Evolutionary conservation across 2,888 invertebrate species (phyloP), one percentile per base, ranked within the genome.

Genomic region (Thysanoteuthis rhombus): DNA sequence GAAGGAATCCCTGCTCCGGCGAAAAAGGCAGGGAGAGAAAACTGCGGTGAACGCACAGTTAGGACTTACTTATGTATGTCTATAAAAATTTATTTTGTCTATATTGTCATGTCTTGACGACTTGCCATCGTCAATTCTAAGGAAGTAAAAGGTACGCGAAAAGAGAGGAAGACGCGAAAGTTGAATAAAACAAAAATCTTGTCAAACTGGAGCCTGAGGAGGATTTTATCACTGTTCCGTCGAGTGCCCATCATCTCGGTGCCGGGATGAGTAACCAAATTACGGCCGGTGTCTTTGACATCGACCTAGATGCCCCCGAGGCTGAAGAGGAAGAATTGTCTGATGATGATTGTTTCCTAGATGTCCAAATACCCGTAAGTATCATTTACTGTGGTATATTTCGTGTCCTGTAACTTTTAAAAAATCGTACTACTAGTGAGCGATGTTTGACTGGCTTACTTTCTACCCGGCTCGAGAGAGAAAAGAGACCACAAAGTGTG

Each of bases 331-430:
- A 97, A 93, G 96, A 97, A 98, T 98, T 97, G 96, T 97, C 97
- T 93, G 98, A 98, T 96, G 99, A 99, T 97, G 99, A 99, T 97
- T 98, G 98, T 97, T 98, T 99, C 97, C 98, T 98, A 95, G 97
- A 96, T 94, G 96, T 96, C 93, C 95, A 96, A 94, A 95, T 96
- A 94, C 98, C 98, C 97, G 99, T 99, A 98, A 98, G 97, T 97
- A 94, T 95, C 5, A 52, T 25, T 52, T 95, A 94, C 94, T 96
- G 92, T 96, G 96, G 93, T 96, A 96, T 94, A n/a, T n/a, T 96
- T 96, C 58, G 95, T 93, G 93, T 22, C 52, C n/a, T 90, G 92
- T 38, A 28, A 40, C 58, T 94, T 90, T 58, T 58, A 32, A 28
- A 58, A 42, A 42, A 42, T 42, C 42, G 42, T 1, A 42, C 42